phyloP scores from a whole-genome alignment of 2,113 vertebrate species.

The Platanista minor region DNA sequence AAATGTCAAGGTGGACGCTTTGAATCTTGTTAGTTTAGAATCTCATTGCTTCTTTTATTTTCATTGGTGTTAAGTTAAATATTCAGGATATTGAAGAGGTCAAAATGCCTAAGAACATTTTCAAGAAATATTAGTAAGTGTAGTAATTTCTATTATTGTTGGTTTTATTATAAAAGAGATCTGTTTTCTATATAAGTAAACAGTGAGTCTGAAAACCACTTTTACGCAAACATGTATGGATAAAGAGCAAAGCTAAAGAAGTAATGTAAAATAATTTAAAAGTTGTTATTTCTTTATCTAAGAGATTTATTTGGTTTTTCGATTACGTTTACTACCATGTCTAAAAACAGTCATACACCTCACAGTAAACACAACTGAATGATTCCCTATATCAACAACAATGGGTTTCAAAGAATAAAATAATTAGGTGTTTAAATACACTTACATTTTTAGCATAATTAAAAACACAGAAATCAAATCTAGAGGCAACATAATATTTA shows the following conservation, averaged over 20 bases:
- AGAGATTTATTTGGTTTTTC: constrained; percentile 5
- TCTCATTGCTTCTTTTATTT: not conserved
- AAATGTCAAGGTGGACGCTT: not conserved
- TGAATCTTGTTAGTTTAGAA: not conserved
- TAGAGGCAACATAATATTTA: not conserved
- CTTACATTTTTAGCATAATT: not conserved
- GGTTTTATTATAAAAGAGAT: not conserved
- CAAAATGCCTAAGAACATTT: not conserved
- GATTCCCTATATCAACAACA: not conserved
- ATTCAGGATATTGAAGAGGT: not conserved
- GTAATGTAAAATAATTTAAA: constrained; percentile 31
- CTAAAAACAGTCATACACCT: not conserved
- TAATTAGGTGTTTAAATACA: not conserved
- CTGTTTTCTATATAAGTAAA: not conserved
- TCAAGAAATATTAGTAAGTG: not conserved
- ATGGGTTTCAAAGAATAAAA: not conserved
- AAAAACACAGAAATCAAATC: constrained; percentile 17
- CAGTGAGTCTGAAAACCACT: not conserved
- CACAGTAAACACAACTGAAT: not conserved
- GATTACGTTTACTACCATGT: not conserved
- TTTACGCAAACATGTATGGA: constrained; percentile 2
- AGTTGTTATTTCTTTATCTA: not conserved
- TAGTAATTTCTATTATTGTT: not conserved
- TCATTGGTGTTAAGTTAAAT: not conserved
- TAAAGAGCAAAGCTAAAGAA: not conserved